Conservation (phyloP, 2,797 vertebrate genomes). For the Megalops cyprinoides region DNA sequence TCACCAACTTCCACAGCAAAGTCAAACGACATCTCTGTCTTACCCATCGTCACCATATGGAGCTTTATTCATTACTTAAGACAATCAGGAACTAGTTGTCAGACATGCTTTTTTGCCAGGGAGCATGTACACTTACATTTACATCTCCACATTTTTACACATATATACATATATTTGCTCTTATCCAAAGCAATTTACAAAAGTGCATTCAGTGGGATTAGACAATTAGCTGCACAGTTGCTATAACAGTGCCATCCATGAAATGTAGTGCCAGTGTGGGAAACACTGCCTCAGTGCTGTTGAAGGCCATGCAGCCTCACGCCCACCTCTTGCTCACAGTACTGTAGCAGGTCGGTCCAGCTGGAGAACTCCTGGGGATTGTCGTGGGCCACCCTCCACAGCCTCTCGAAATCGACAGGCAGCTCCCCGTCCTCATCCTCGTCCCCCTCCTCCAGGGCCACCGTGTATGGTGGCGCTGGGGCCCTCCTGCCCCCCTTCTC, state of each 20-base stretch:
- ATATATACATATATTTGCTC: too few species aligned
- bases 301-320: too few species aligned
- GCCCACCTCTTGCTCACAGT: constrained; percentile 82
- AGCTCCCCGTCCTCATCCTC: constrained; percentile 69
- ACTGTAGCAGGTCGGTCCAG: constrained; percentile 83
- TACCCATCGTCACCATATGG: not conserved
- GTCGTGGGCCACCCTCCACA: constrained; percentile 73
- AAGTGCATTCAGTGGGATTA: too few species aligned
- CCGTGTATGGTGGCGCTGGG: constrained; percentile 44
- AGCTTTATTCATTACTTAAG: not conserved
- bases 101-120: not conserved
- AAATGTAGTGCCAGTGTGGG: too few species aligned
- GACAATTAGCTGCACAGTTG: too few species aligned
- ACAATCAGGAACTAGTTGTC: not conserved
- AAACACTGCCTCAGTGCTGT: too few species aligned
- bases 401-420: constrained; percentile 76
- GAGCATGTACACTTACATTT: too few species aligned
- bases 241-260: too few species aligned
- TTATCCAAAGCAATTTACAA: too few species aligned
- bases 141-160: too few species aligned
- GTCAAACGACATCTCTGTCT: not conserved
- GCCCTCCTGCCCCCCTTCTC: constrained; percentile 23
- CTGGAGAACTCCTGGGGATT: constrained; percentile 78
- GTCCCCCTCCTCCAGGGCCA: constrained; percentile 40
- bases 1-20: not conserved